Percentiles rank a stretch among this genome's conserved stretches.
phyloP scores from a whole-genome alignment of 2,888 invertebrate species.

The Trisateles emortualis region DNA sequence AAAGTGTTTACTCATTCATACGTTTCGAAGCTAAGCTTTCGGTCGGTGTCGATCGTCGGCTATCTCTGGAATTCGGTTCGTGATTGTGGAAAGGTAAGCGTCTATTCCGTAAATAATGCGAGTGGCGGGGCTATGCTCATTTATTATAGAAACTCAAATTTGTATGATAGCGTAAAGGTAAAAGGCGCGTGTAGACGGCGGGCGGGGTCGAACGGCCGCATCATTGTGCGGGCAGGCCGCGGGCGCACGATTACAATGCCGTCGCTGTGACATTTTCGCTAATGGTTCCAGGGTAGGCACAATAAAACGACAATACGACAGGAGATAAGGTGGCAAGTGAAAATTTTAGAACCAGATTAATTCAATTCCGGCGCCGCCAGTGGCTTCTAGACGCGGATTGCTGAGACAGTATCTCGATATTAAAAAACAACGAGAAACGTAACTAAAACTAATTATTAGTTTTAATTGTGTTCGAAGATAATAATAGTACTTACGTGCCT shows the following conservation, averaged over 20 bases:
- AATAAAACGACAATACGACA: conserved; percentile 86
- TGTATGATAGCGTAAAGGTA: conserved; percentile 82
- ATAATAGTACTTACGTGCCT: no score
- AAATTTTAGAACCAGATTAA: conserved; percentile 85
- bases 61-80: conserved; percentile 53
- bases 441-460: no score
- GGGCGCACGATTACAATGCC: conserved; percentile 82
- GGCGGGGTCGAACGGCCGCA: conserved; percentile 79
- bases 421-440: no score
- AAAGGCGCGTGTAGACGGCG: conserved; percentile 70
- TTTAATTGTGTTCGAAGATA: no score
- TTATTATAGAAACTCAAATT: conserved; percentile 83
- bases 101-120: conserved; percentile 63
- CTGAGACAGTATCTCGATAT: conserved; percentile 28
- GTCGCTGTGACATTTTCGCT: conserved; percentile 85
- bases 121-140: conserved; percentile 64
- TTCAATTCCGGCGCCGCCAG: conserved; percentile 69
- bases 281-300: conserved; percentile 86
- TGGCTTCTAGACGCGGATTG: conserved; percentile 42
- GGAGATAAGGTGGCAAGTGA: conserved; percentile 85
- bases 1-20: conserved; percentile 74
- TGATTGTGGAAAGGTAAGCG: conserved; percentile 53
- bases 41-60: conserved; percentile 48
- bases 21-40: conserved; percentile 55
- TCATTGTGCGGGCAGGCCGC: conserved; percentile 81